Evolutionary conservation across 2,113 vertebrate species (phyloP).

Genomic region (Myrmecobius fasciatus): DNA sequence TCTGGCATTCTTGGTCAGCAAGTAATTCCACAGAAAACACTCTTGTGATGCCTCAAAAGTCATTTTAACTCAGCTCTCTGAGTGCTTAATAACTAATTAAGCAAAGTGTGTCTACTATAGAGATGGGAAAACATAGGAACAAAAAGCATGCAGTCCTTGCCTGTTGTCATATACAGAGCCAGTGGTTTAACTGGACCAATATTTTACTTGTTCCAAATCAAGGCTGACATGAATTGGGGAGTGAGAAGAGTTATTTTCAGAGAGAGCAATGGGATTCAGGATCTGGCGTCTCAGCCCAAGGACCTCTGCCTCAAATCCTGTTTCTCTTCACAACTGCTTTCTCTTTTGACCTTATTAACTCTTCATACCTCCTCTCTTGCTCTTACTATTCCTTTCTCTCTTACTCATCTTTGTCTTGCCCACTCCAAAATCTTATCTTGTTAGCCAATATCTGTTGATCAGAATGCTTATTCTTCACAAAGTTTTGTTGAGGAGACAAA

Average conservation of each 20-base stretch:
- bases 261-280: background rate
- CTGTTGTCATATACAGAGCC: background rate
- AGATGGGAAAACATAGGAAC: background rate
- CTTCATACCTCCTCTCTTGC: slow-evolving; percentile 5
- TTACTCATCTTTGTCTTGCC: slow-evolving; percentile 7
- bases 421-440: background rate
- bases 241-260: background rate
- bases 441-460: background rate
- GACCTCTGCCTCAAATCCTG: background rate
- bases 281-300: background rate
- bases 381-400: slow-evolving; percentile 45
- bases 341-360: slow-evolving; percentile 28
- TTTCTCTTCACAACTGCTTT: background rate
- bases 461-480: background rate
- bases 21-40: background rate
- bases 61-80: background rate
- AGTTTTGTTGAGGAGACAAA: background rate
- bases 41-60: background rate
- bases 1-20: background rate
- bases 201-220: background rate
- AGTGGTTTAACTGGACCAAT: background rate
- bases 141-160: background rate
- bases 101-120: background rate
- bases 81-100: background rate
- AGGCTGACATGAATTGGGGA: background rate